Evolutionary conservation across 2,888 invertebrate species (phyloP).

Genomic region (Agrochola lota): DNA sequence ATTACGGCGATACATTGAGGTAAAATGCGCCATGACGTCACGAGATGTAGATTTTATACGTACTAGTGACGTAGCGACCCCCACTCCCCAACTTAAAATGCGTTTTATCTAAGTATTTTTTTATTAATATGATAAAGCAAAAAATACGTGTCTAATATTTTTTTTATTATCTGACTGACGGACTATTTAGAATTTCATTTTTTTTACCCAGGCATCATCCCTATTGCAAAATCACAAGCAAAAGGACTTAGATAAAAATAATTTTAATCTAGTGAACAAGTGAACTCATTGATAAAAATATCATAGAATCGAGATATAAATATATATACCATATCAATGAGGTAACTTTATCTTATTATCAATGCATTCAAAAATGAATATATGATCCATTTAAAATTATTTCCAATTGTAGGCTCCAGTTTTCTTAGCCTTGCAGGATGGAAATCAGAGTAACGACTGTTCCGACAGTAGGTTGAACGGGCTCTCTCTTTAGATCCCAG

Average conservation of each 20-base stretch:
- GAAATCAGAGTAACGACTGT: neutral
- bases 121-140: too few relatives aligned
- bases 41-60: too few relatives aligned
- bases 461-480: neutral
- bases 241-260: neutral
- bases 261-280: constrained; percentile 7
- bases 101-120: too few relatives aligned
- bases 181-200: too few relatives aligned
- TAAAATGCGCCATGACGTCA: too few relatives aligned
- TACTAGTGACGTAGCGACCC: too few relatives aligned
- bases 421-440: neutral
- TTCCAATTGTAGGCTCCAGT: neutral
- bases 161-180: too few relatives aligned
- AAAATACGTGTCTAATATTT: too few relatives aligned
- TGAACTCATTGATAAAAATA: constrained; percentile 16
- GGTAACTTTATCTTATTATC: neutral
- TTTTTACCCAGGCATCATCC: too few relatives aligned
- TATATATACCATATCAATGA: too few relatives aligned
- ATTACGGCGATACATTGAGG: too few relatives aligned
- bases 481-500: neutral
- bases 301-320: neutral
- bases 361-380: constrained; percentile 24
- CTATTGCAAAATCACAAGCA: constrained; percentile 32
- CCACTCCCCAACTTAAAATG: too few relatives aligned
- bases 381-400: constrained; percentile 52